Base-by-base conservation (phyloP, 2,113 vertebrate species). In the Campylomormyrus tamandua region DNA sequence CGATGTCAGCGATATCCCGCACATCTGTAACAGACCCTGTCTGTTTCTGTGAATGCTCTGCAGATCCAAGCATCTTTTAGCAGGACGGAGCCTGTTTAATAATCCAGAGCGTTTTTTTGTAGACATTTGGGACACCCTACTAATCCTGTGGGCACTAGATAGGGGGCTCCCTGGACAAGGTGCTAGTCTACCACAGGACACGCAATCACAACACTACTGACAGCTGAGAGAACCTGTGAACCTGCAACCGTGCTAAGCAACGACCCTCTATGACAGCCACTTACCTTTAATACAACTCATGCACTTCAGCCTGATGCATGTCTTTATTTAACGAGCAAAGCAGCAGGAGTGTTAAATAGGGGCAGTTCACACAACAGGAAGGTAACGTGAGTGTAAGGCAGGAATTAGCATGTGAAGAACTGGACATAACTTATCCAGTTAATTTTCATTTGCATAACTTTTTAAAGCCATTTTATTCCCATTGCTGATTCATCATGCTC, bases 231-330 rank as follows among this genome's bases (percentile, higher is more conserved):
- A n/a, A 0, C 24, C 24, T 35, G 0, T 8, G 27, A 74, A 31
- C 66, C 31, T 31, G 3, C 31, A 39, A 1, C 70, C 13, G 4
- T 39, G 15, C 70, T 2, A 31, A 31, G 31, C 13, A 1, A 39
- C 2, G 31, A 39, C 10, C 13, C 24, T 35, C 10, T 39, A 39
- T 4, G n/a, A 17, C 31, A 17, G 13, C 31, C 13, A 17, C 15
- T 13, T 77, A 77, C 27, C 70, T 77, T 77, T 17, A 77, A 19
- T 39, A 39, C 74, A 42, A 8, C 1, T 95, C 91, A 93, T 95
- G 94, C 95, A 94, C 94, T 96, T 96, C 94, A 95, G 93, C 95
- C 74, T 96, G 95, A 96, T 96, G 96, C 95, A 95, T 96, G 95
- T 96, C 95, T 95, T 95, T 96, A 95, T 96, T 96, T 95, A 95